These are phyloP conservation scores for Neoaliturus tenellus DNA, from an alignment of 2,888 invertebrate genomes.

Conservation along the genomic window DNA sequence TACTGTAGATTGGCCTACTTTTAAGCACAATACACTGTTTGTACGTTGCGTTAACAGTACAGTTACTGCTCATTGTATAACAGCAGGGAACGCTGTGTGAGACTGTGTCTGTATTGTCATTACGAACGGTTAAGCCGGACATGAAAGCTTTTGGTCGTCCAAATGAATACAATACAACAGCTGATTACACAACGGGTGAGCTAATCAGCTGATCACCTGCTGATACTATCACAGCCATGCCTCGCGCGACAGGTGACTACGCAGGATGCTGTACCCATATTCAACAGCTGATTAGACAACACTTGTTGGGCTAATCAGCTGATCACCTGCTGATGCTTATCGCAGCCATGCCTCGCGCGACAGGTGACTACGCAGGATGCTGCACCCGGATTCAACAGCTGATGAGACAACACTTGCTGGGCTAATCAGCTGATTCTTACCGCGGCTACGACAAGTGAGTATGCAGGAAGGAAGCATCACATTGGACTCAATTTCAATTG, in stretches of 20 bases:
- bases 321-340: neutral
- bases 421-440: neutral
- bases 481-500: too few species aligned
- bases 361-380: neutral
- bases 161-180: slow-evolving; percentile 19
- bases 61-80: too few species aligned
- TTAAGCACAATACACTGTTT: too few species aligned
- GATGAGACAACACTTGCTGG: slow-evolving; percentile 1
- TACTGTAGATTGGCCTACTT: too few species aligned
- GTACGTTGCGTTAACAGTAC: too few species aligned
- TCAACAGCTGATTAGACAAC: slow-evolving; percentile 27
- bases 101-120: too few species aligned
- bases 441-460: neutral
- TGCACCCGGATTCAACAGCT: neutral
- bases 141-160: neutral
- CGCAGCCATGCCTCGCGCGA: neutral
- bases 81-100: too few species aligned
- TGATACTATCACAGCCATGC: neutral
- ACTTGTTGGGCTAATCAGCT: neutral
- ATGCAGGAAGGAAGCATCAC: neutral
- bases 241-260: neutral
- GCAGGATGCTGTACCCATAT: neutral
- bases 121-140: neutral
- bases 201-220: slow-evolving; percentile 11
- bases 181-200: slow-evolving; percentile 8